Percentiles rank a stretch among this genome's conserved stretches.
Conservation (phyloP, 1,140 invertebrate species). For the Zaprionus kolodkinae region DNA sequence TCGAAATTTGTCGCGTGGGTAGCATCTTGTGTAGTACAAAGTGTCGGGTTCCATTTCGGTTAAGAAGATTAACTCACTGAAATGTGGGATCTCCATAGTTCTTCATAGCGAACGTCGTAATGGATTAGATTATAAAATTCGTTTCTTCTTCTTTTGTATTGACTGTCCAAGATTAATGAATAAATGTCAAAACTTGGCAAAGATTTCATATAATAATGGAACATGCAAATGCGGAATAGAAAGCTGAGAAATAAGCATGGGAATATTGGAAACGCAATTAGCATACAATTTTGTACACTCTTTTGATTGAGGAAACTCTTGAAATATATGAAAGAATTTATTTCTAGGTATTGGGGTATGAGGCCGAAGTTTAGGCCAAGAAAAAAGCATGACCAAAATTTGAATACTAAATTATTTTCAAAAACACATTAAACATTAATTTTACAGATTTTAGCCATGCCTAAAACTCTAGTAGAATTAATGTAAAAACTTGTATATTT, state of each 20-base stretch:
- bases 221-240: neutral
- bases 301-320: neutral
- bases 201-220: constrained; percentile 21
- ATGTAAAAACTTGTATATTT: neutral
- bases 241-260: neutral
- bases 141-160: constrained; percentile 3
- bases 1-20: constrained; percentile 49
- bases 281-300: neutral
- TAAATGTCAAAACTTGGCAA: constrained; percentile 26
- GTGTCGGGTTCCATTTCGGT: constrained; percentile 38
- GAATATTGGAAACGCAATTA: neutral
- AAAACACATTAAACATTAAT: neutral
- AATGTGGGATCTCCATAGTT: neutral
- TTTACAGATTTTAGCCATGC: no score
- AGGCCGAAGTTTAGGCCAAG: no score
- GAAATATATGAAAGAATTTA: neutral
- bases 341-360: no score
- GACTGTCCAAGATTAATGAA: constrained; percentile 26
- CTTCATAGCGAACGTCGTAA: neutral
- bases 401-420: no score
- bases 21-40: constrained; percentile 41
- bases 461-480: neutral
- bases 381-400: no score
- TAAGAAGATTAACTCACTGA: constrained; percentile 19
- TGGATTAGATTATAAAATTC: constrained; percentile 25